A percentile compares a stretch with the other conserved stretches of the same genome.
These are phyloP conservation scores for Sympetrum striolatum DNA, from an alignment of 2,888 invertebrate species.

Conservation along the genomic window DNA sequence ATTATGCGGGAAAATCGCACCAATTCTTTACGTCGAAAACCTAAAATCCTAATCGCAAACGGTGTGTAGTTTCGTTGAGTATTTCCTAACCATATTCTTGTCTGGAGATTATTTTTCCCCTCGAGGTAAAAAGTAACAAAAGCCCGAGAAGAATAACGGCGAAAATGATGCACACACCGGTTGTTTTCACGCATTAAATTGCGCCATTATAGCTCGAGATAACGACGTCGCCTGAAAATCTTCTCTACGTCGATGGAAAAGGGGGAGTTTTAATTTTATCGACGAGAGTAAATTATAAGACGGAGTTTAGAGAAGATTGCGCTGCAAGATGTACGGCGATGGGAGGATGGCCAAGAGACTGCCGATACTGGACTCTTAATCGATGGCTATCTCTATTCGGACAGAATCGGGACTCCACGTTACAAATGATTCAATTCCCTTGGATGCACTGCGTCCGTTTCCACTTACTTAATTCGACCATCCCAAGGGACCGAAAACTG, in stretches of 20 bases:
- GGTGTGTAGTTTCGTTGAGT: no score
- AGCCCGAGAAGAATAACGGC: neutral
- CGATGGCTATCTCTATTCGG: neutral
- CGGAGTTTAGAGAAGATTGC: neutral
- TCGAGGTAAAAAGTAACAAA: neutral
- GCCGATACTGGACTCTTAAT: neutral
- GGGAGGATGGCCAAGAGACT: neutral
- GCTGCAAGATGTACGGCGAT: neutral
- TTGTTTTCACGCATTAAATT: neutral
- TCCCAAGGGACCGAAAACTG: neutral
- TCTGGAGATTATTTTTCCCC: neutral
- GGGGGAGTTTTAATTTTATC: neutral
- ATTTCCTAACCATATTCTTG: neutral
- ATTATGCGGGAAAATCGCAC: neutral
- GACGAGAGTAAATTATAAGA: neutral
- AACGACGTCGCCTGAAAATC: neutral
- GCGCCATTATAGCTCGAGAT: neutral
- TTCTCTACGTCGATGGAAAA: neutral
- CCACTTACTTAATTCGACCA: neutral
- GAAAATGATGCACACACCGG: neutral
- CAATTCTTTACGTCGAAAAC: neutral
- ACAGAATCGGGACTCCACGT: neutral
- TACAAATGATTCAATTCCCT: neutral
- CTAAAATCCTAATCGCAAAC: neutral
- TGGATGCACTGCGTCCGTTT: neutral